These are phyloP conservation scores for Prochilodus magdalenae DNA, from an alignment of 2,113 vertebrate genomes.

Conservation along the genomic window DNA sequence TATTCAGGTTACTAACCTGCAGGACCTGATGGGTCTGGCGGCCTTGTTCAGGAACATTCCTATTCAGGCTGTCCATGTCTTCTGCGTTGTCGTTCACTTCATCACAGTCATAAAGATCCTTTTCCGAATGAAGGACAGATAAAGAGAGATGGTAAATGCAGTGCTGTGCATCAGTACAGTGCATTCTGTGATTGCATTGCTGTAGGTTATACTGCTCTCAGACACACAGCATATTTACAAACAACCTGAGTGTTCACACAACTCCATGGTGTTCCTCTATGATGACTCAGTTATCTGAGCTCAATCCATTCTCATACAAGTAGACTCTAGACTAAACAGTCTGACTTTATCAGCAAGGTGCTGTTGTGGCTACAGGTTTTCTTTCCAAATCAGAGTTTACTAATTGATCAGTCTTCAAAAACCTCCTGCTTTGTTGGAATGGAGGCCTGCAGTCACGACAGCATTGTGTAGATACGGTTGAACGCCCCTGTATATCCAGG, in stretches of 20 bases:
- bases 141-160: constrained; percentile 14
- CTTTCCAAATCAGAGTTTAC: too few relatives aligned
- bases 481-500: too few relatives aligned
- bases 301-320: background rate
- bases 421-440: too few relatives aligned
- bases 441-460: too few relatives aligned
- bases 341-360: too few relatives aligned
- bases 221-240: background rate
- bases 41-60: constrained; percentile 60
- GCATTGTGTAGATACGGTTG: too few relatives aligned
- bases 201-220: background rate
- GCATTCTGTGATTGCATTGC: background rate
- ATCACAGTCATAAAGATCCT: constrained; percentile 73
- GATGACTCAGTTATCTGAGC: constrained; percentile 7
- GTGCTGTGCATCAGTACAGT: constrained; percentile 45
- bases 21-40: constrained; percentile 77
- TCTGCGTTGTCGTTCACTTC: constrained; percentile 60
- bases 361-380: too few relatives aligned
- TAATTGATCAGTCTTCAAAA: too few relatives aligned
- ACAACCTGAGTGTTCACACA: background rate
- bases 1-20: constrained; percentile 69
- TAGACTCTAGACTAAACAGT: background rate
- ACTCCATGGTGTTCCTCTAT: background rate
- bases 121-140: constrained; percentile 46
- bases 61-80: constrained; percentile 73